phyloP scores from a whole-genome alignment of 2,797 vertebrate species.

The Brachymystax lenok region DNA sequence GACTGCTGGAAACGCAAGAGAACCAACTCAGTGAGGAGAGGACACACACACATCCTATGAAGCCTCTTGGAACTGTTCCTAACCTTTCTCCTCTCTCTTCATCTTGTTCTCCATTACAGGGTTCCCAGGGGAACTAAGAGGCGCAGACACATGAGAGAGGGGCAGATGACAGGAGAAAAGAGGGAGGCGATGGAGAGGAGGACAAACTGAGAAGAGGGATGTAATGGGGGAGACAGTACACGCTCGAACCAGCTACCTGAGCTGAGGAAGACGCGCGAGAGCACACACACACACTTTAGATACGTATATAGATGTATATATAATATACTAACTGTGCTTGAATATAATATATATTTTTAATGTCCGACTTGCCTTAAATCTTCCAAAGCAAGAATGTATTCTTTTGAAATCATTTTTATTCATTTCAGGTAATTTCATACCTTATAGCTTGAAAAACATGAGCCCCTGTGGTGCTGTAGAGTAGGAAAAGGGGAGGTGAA shows the following conservation, averaged over 20 bases:
- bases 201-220: background rate
- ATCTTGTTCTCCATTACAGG: conserved; percentile 54
- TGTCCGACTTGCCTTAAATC: conserved; percentile 82
- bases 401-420: conserved; percentile 9
- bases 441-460: conserved; percentile 66
- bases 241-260: conserved; percentile 4
- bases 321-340: conserved; percentile 59
- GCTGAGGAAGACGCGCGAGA: background rate
- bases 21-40: conserved; percentile 86
- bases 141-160: conserved; percentile 18
- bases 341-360: conserved; percentile 70
- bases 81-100: background rate
- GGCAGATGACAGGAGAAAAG: background rate
- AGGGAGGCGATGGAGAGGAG: conserved; percentile 5
- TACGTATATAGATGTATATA: too few species aligned
- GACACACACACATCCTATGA: conserved; percentile 73
- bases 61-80: conserved; percentile 14
- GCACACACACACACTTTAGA: background rate
- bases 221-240: background rate
- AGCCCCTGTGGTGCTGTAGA: conserved; percentile 67
- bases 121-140: conserved; percentile 73
- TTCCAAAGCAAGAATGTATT: conserved; percentile 76
- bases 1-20: conserved; percentile 99
- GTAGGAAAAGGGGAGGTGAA: conserved; percentile 1
- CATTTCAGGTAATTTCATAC: conserved; percentile 67